These are phyloP conservation scores for Drosophila mercatorum DNA, from an alignment of 2,888 invertebrate genomes.

Conservation along the genomic window DNA sequence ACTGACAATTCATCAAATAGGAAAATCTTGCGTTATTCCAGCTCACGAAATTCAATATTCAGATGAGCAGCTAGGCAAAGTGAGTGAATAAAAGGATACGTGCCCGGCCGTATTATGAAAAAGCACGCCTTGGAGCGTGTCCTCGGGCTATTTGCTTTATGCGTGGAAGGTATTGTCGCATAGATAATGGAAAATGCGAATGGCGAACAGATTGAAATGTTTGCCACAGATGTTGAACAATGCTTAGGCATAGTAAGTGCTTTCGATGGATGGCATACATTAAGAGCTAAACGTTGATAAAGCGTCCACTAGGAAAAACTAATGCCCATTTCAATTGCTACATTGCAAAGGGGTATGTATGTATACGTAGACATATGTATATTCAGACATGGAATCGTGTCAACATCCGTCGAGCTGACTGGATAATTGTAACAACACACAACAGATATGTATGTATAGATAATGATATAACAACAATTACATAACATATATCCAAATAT, in stretches of 20 bases:
- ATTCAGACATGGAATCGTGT: slow-evolving; percentile 1
- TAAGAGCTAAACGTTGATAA: slow-evolving; percentile 1
- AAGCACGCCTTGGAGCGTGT: slow-evolving; percentile 42
- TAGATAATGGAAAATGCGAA: slow-evolving; percentile 6
- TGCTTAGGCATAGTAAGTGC: slow-evolving; percentile 15
- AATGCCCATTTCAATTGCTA: background rate
- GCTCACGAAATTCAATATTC: background rate
- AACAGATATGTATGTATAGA: slow-evolving; percentile 38
- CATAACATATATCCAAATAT: background rate
- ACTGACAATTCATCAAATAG: background rate
- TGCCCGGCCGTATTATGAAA: slow-evolving; percentile 30
- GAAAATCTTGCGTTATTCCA: background rate
- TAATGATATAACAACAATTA: slow-evolving; percentile 15
- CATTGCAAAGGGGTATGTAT: no score
- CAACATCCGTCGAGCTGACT: slow-evolving; percentile 27
- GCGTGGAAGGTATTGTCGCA: slow-evolving; percentile 12
- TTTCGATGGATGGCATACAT: slow-evolving; percentile 2
- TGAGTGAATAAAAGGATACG: background rate
- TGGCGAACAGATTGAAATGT: slow-evolving; percentile 15
- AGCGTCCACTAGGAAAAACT: background rate
- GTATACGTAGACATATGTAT: no score
- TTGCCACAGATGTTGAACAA: slow-evolving; percentile 20
- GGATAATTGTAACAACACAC: slow-evolving; percentile 73
- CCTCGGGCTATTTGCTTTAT: slow-evolving; percentile 52
- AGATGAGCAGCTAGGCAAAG: background rate